These are phyloP conservation scores for Pammene fasciana DNA, from an alignment of 2,888 invertebrate genomes.

Conservation along the genomic window DNA sequence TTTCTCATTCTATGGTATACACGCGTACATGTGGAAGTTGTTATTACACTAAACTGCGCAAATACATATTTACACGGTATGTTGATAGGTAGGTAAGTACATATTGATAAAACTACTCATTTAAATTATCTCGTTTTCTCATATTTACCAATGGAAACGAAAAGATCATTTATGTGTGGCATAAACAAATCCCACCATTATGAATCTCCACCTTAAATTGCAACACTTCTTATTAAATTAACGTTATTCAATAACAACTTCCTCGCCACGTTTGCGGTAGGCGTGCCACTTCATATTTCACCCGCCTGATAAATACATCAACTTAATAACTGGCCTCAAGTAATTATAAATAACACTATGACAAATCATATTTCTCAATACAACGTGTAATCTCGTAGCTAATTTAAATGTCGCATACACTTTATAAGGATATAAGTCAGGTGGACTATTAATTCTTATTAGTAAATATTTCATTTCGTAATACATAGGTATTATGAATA, in stretches of 20 bases:
- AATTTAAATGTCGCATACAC: slow-evolving; percentile 20
- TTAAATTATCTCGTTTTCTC: no score
- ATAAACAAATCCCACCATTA: neutral
- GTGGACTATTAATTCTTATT: slow-evolving; percentile 1
- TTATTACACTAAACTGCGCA: no score
- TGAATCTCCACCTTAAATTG: neutral
- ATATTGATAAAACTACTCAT: no score
- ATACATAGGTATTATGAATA: neutral
- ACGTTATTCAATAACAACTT: slow-evolving; percentile 28
- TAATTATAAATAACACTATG: slow-evolving; percentile 37
- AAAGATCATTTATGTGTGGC: neutral
- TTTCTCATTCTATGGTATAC: no score
- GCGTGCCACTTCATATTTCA: slow-evolving; percentile 36
- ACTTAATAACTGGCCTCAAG: slow-evolving; percentile 31
- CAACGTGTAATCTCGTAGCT: slow-evolving; percentile 21
- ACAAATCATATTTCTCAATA: slow-evolving; percentile 40
- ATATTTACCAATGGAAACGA: no score
- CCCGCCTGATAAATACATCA: slow-evolving; percentile 40
- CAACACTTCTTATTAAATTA: slow-evolving; percentile 10
- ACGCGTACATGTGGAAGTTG: no score
- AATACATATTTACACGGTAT: no score
- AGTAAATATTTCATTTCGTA: slow-evolving; percentile 1
- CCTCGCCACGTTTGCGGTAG: slow-evolving; percentile 13
- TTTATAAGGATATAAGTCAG: slow-evolving; percentile 17
- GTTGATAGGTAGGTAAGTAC: no score